These are phyloP conservation scores for Pseudochirops corinnae DNA, from an alignment of 2,797 vertebrate genomes.

Conservation along the genomic window DNA sequence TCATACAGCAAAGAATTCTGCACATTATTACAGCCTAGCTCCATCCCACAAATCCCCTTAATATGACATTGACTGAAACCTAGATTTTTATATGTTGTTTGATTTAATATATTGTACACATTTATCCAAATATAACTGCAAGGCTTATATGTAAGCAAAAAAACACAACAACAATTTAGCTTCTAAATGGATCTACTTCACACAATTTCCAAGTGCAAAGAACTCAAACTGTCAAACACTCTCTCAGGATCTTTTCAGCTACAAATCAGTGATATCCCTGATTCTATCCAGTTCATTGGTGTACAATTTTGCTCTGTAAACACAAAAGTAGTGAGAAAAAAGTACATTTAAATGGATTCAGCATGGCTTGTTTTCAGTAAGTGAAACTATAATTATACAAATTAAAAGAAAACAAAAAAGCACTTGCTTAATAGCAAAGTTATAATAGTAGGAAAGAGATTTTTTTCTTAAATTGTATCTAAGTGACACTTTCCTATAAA, in stretches of 20 bases:
- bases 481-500: conserved; percentile 13
- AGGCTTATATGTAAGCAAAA: background rate
- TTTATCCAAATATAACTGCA: background rate
- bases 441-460: conserved; percentile 11
- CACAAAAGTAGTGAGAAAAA: background rate
- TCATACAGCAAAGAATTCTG: background rate
- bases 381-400: conserved; percentile 46
- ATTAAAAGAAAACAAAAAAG: background rate
- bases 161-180: background rate
- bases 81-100: background rate
- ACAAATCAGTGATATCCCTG: background rate
- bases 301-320: background rate
- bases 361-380: background rate
- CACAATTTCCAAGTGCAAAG: background rate
- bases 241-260: background rate
- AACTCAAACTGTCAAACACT: background rate
- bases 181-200: background rate
- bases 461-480: conserved; percentile 26
- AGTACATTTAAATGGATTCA: conserved; percentile 1
- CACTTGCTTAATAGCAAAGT: background rate
- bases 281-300: background rate
- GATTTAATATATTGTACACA: background rate
- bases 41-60: background rate
- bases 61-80: background rate
- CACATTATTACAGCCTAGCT: background rate